These are phyloP conservation scores for Enteromius unitaeniatus DNA, from an alignment of 2,797 vertebrate genomes.

Conservation along the genomic window DNA sequence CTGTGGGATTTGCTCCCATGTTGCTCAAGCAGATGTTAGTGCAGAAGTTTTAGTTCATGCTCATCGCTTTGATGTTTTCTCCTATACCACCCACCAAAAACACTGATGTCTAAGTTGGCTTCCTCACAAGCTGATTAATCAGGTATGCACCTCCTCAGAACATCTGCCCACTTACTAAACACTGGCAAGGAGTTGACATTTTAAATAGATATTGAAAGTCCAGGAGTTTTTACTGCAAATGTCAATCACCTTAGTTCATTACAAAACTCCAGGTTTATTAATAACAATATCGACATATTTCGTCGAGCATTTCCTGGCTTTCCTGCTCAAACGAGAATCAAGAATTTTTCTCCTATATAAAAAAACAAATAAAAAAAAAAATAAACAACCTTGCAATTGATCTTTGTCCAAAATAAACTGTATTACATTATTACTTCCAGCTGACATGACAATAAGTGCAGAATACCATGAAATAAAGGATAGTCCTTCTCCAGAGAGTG, in stretches of 20 bases:
- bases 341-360: conserved; percentile 47
- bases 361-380: conserved; percentile 43
- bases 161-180: conserved; percentile 17
- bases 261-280: conserved; percentile 60
- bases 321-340: conserved; percentile 58
- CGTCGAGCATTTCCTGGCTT: conserved; percentile 59
- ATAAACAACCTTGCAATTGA: conserved; percentile 62
- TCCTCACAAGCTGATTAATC: not conserved
- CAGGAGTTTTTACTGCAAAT: too few species aligned
- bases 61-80: conserved; percentile 23
- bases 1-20: conserved; percentile 3
- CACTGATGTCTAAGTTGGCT: not conserved
- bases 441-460: conserved; percentile 29
- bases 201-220: too few species aligned
- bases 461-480: conserved; percentile 21
- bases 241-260: conserved; percentile 36
- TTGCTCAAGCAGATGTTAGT: conserved; percentile 66
- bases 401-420: conserved; percentile 45
- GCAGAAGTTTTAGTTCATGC: conserved; percentile 60
- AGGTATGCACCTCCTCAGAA: not conserved
- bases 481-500: conserved; percentile 24
- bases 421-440: conserved; percentile 55
- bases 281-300: conserved; percentile 67
- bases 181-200: conserved; percentile 16
- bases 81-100: not conserved